phyloP scores from a whole-genome alignment of 2,113 vertebrate species.

The Hipposideros armiger region DNA sequence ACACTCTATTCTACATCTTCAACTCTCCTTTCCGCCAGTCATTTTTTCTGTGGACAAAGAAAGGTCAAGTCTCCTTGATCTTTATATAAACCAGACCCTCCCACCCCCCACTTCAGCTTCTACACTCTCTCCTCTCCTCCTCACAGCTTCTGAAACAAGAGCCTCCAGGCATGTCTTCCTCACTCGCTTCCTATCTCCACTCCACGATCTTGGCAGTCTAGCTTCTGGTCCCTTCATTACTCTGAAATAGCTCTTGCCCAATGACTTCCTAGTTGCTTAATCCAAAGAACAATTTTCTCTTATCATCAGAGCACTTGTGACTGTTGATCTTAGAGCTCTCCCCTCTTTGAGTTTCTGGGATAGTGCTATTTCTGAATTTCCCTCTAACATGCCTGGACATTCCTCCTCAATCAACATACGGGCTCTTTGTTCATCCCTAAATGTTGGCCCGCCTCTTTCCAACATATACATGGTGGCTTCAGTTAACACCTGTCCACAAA shows the following conservation, averaged over 20 bases:
- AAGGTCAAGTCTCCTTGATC: constrained; percentile 19
- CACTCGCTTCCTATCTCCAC: background rate
- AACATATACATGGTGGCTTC: background rate
- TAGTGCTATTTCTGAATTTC: background rate
- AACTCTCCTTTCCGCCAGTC: constrained; percentile 6
- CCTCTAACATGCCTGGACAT: background rate
- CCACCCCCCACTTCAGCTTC: background rate
- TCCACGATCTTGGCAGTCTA: background rate
- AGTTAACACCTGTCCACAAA: background rate
- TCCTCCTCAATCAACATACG: background rate
- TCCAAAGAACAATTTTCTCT: constrained; percentile 40
- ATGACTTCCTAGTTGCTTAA: constrained; percentile 54
- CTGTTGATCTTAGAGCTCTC: background rate
- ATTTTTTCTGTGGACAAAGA: constrained; percentile 4
- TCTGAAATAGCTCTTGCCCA: constrained; percentile 48
- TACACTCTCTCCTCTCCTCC: background rate
- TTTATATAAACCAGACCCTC: constrained; percentile 38
- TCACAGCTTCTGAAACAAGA: background rate
- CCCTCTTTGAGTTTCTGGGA: background rate
- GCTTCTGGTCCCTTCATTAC: background rate
- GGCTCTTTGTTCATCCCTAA: background rate
- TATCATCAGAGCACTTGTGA: background rate
- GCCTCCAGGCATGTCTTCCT: background rate
- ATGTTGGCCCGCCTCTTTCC: background rate
- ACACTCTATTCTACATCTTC: background rate